phyloP scores from a whole-genome alignment of 23 tunicate species.

The Phallusia fumigata region DNA sequence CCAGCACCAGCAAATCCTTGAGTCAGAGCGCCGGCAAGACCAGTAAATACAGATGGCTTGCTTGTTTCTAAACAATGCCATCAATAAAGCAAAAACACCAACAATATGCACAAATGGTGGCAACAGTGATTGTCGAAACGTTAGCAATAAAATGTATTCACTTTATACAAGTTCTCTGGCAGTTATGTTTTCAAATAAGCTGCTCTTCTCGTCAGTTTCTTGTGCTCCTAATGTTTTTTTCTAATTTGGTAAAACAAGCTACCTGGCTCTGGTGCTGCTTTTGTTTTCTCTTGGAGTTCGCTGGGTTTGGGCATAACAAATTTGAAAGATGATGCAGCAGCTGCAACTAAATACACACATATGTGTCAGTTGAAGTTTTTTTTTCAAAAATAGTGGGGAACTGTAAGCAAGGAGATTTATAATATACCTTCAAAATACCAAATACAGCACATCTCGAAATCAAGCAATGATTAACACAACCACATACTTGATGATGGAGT shows the following conservation, averaged over 20 bases:
- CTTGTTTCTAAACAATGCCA: constrained; percentile 11
- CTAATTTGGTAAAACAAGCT: not conserved
- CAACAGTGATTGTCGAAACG: no score
- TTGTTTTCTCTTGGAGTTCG: not conserved
- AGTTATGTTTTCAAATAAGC: no score
- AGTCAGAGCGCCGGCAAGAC: constrained; percentile 38
- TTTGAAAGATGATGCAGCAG: constrained; percentile 33
- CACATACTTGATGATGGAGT: no score
- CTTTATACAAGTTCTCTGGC: no score
- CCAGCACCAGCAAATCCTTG: constrained; percentile 22
- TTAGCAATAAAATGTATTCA: no score
- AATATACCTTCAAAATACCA: no score
- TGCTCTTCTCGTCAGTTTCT: no score
- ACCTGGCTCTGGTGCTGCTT: not conserved
- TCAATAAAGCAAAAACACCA: no score
- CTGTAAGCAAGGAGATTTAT: no score
- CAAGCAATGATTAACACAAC: not conserved
- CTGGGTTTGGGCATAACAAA: constrained; percentile 1
- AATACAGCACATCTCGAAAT: not conserved
- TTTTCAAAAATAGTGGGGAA: no score
- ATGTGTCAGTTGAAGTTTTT: not conserved
- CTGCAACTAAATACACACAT: constrained; percentile 5
- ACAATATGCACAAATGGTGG: no score
- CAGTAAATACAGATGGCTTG: constrained; percentile 45
- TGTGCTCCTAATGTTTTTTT: no score